These are phyloP conservation scores for Eristalis tenax DNA, from an alignment of 2,888 invertebrate species.

Conservation along the genomic window DNA sequence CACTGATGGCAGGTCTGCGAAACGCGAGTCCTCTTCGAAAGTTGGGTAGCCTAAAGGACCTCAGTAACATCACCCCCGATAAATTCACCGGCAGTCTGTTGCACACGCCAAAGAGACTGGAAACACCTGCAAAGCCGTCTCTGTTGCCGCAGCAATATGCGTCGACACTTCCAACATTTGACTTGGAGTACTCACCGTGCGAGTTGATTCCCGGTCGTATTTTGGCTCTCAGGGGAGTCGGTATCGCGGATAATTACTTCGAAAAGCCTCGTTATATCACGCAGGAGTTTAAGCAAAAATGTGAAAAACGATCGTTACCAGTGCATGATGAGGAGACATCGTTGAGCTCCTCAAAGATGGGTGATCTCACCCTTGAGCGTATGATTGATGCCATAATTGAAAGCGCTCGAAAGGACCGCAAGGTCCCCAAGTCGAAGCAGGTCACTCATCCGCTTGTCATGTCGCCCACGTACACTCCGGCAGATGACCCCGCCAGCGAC, in stretches of 20 bases:
- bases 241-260: slow-evolving; percentile 80
- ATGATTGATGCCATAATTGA: slow-evolving; percentile 81
- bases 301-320: slow-evolving; percentile 30
- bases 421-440: slow-evolving; percentile 73
- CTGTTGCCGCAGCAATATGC: slow-evolving; percentile 73
- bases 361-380: slow-evolving; percentile 79
- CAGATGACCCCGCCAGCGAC: slow-evolving; percentile 81
- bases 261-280: slow-evolving; percentile 80
- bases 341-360: slow-evolving; percentile 79
- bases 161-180: slow-evolving; percentile 79
- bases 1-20: slow-evolving; percentile 73
- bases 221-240: slow-evolving; percentile 79
- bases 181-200: slow-evolving; percentile 80
- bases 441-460: slow-evolving; percentile 39
- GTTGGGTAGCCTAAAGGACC: slow-evolving; percentile 75
- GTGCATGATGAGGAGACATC: slow-evolving; percentile 66
- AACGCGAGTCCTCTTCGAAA: slow-evolving; percentile 67
- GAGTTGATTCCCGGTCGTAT: slow-evolving; percentile 78
- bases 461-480: slow-evolving; percentile 80
- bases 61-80: slow-evolving; percentile 77
- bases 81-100: slow-evolving; percentile 33
- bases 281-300: slow-evolving; percentile 62
- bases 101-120: slow-evolving; percentile 49
- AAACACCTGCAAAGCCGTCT: slow-evolving; percentile 55
- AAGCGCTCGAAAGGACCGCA: slow-evolving; percentile 79